These are phyloP conservation scores for Cydia pomonella DNA, from an alignment of 1,140 invertebrate genomes.

Conservation along the genomic window DNA sequence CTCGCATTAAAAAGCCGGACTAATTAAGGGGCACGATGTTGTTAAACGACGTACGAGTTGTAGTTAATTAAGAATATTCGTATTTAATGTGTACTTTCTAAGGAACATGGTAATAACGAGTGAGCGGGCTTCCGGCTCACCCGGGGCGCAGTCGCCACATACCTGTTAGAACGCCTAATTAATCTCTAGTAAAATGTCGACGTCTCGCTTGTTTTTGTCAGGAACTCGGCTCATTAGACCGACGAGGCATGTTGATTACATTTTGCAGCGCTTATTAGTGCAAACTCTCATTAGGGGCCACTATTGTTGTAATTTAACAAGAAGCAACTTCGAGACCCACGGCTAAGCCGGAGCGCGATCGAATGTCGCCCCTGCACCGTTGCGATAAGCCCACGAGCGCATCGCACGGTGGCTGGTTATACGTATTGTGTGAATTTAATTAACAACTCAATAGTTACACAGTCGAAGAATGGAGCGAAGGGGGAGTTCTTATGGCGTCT, in stretches of 20 bases:
- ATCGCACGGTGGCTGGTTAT: slow-evolving; percentile 41
- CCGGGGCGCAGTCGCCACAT: slow-evolving; percentile 56
- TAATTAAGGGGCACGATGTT: slow-evolving; percentile 16
- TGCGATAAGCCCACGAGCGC: slow-evolving; percentile 43
- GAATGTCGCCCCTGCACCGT: slow-evolving; percentile 55
- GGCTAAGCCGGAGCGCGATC: slow-evolving; percentile 42
- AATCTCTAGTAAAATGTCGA: slow-evolving; percentile 77
- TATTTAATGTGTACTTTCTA: slow-evolving; percentile 34
- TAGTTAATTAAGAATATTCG: slow-evolving; percentile 29
- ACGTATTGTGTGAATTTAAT: slow-evolving; percentile 75
- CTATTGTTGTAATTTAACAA: slow-evolving; percentile 81
- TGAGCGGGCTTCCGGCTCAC: slow-evolving; percentile 52
- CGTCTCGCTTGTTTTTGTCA: slow-evolving; percentile 72
- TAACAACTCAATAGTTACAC: slow-evolving; percentile 74
- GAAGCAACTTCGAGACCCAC: slow-evolving; percentile 65
- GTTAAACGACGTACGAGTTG: slow-evolving; percentile 9
- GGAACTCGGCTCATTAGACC: slow-evolving; percentile 78
- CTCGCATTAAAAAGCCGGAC: slow-evolving; percentile 3
- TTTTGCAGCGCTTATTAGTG: slow-evolving; percentile 79
- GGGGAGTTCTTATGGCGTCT: slow-evolving; percentile 68
- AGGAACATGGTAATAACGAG: slow-evolving; percentile 35
- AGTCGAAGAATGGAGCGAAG: slow-evolving; percentile 57
- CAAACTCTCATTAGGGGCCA: slow-evolving; percentile 78
- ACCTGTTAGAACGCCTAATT: slow-evolving; percentile 72
- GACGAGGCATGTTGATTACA: slow-evolving; percentile 79